Conservation (phyloP, 1,140 invertebrate species). For the Paracyclopina nana region DNA sequence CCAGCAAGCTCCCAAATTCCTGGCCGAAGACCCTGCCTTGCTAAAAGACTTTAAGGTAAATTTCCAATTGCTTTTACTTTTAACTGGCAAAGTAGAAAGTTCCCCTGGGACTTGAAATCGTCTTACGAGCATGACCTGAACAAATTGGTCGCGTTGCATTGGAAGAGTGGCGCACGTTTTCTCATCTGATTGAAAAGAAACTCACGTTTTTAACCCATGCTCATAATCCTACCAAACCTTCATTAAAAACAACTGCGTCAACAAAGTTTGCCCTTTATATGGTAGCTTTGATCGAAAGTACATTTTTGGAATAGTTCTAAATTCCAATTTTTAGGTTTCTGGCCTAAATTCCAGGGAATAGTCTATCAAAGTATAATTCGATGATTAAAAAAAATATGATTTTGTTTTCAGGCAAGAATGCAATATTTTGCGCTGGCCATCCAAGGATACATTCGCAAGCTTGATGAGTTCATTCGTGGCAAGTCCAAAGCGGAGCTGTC, state of each 20-base stretch:
- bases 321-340: too few relatives aligned
- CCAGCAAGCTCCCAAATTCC: conserved; percentile 51
- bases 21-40: conserved; percentile 51
- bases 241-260: too few relatives aligned
- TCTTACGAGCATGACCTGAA: too few relatives aligned
- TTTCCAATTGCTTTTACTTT: background rate
- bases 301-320: too few relatives aligned
- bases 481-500: conserved; percentile 41
- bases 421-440: conserved; percentile 80
- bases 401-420: conserved; percentile 31
- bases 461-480: conserved; percentile 62
- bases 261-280: too few relatives aligned
- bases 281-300: too few relatives aligned
- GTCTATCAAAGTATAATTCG: conserved; percentile 9
- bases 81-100: background rate
- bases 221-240: too few relatives aligned
- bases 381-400: conserved; percentile 9
- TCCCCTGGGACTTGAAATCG: too few relatives aligned
- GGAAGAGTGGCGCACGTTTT: background rate
- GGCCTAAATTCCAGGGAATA: too few relatives aligned
- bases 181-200: conserved; percentile 11
- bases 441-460: conserved; percentile 73
- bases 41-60: conserved; percentile 70
- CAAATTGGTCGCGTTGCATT: too few relatives aligned
- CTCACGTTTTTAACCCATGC: too few relatives aligned